phyloP scores from a whole-genome alignment of 2,888 invertebrate genomes.

The Cosmopolites sordidus region DNA sequence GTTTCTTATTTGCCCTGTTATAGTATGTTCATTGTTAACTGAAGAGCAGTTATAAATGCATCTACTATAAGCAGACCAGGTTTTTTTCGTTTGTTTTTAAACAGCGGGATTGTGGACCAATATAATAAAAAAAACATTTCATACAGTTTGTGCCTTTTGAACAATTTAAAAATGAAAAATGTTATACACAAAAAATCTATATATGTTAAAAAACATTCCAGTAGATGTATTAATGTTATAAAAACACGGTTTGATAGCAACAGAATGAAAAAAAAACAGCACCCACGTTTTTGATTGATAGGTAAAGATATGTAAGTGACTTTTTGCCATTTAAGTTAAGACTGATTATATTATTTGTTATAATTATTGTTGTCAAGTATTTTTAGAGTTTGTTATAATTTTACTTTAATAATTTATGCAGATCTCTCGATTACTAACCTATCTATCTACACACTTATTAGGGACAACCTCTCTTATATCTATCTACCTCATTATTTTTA shows the following conservation, averaged over 20 bases:
- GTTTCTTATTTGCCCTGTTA: slow-evolving; percentile 20
- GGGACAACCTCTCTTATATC: neutral
- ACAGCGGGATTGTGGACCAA: slow-evolving; percentile 27
- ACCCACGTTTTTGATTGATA: slow-evolving; percentile 30
- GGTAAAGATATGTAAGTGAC: slow-evolving; percentile 21
- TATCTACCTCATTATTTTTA: slow-evolving; percentile 20
- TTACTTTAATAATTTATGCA: slow-evolving; percentile 10
- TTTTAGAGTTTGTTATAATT: slow-evolving; percentile 36
- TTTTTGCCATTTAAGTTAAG: slow-evolving; percentile 49
- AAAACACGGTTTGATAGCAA: slow-evolving; percentile 24
- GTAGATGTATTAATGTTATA: slow-evolving; percentile 30
- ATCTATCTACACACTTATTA: slow-evolving; percentile 4
- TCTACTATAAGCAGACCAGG: too few species aligned
- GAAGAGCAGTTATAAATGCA: too few species aligned
- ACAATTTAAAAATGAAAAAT: slow-evolving; percentile 12
- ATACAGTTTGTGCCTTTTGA: slow-evolving; percentile 22
- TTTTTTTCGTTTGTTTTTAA: slow-evolving; percentile 1
- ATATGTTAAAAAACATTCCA: slow-evolving; percentile 33
- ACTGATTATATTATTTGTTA: slow-evolving; percentile 46
- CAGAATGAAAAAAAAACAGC: slow-evolving; percentile 7
- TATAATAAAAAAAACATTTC: slow-evolving; percentile 4
- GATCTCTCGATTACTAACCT: slow-evolving; percentile 25
- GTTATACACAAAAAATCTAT: slow-evolving; percentile 17
- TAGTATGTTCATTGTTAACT: slow-evolving; percentile 26
- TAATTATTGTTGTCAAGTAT: slow-evolving; percentile 40